Evolutionary conservation across 2,888 invertebrate species (phyloP).

Genomic region (Disparrhopalites patrizii): DNA sequence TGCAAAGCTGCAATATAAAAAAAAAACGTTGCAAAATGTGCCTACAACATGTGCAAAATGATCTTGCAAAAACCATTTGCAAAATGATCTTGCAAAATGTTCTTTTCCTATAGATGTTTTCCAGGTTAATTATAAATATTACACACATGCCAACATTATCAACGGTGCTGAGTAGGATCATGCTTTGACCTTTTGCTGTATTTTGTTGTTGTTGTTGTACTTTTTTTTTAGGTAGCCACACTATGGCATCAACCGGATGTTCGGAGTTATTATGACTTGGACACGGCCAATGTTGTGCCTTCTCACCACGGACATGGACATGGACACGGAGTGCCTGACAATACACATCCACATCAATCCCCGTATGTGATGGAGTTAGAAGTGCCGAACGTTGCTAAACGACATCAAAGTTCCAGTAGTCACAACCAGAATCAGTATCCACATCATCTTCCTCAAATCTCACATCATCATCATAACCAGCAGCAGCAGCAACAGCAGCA

Average conservation of each 20-base stretch:
- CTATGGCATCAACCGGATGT: not conserved
- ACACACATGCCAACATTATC: no score
- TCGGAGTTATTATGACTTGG: not conserved
- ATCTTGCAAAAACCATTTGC: no score
- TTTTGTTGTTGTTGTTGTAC: no score
- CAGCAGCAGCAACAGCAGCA: no score
- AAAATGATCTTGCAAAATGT: no score
- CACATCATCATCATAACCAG: no score
- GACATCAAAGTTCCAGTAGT: not conserved
- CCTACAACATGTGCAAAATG: no score
- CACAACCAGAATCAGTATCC: not conserved
- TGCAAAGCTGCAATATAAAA: not conserved
- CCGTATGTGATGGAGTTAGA: not conserved
- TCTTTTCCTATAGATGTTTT: no score
- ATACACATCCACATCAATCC: no score
- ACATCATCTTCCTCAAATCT: not conserved
- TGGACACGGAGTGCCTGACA: not conserved
- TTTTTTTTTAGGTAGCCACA: not conserved
- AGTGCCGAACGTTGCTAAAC: not conserved
- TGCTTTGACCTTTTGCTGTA: no score
- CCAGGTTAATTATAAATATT: not conserved
- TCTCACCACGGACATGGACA: not conserved
- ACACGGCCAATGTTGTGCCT: not conserved
- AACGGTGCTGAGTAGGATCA: no score
- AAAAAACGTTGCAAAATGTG: not conserved